Conservation (phyloP, 2,797 vertebrate genomes). For the Siniperca obscura region DNA sequence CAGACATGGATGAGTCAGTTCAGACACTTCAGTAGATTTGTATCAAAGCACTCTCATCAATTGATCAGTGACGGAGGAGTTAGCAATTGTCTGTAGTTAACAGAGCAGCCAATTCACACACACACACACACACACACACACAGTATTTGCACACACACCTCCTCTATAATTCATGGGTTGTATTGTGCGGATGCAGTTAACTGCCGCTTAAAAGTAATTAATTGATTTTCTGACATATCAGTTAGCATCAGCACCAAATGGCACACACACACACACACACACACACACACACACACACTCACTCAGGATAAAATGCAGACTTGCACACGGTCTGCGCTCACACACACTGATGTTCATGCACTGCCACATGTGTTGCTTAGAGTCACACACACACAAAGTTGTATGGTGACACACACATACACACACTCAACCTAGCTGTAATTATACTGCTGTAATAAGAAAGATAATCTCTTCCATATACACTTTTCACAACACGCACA, state of each 20-base stretch:
- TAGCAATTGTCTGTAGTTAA: conserved; percentile 79
- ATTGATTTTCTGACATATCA: conserved; percentile 99
- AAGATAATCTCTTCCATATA: background rate
- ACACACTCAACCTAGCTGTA: conserved; percentile 54
- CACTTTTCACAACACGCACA: background rate
- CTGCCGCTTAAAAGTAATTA: conserved; percentile 99
- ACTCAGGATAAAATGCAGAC: conserved; percentile 11
- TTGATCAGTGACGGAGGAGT: conserved; percentile 72
- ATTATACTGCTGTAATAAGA: conserved; percentile 59
- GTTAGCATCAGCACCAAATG: conserved; percentile 89
- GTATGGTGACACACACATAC: background rate
- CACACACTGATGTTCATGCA: background rate
- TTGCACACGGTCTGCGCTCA: background rate
- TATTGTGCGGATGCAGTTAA: conserved; percentile 92
- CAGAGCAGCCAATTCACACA: conserved; percentile 58
- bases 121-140: conserved; percentile 41
- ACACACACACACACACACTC: background rate
- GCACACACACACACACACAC: conserved; percentile 39
- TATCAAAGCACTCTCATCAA: conserved; percentile 68
- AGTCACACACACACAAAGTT: background rate
- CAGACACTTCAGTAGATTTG: conserved; percentile 64
- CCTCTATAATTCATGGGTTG: conserved; percentile 96
- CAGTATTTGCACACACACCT: conserved; percentile 70
- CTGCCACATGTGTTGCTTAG: background rate
- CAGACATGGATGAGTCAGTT: conserved; percentile 36